Base-by-base conservation (phyloP, 2,113 vertebrate genomes). In the Alexandromys fortis region DNA sequence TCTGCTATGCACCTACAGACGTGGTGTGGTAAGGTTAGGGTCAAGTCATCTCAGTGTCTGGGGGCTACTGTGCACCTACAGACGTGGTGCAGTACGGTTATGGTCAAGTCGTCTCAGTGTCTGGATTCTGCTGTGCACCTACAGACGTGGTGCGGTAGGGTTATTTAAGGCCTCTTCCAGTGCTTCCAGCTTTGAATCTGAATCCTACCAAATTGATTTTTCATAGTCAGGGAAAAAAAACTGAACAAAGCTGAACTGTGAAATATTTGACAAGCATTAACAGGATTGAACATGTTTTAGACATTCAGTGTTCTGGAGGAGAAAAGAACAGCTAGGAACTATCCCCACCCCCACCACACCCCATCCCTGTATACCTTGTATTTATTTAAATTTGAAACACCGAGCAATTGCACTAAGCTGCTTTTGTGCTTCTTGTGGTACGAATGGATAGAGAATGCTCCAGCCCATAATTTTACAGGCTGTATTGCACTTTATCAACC, bases 251-350 rank as follows among this genome's bases (percentile, higher is more conserved):
- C 89, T 91, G 85, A 87, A 96, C 93, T 98, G 97, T 96, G 96
- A 98, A 97, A 96, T 95, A 97, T 97, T 97, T 97, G 97, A 97
- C 97, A 96, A 96, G 96, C 92, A 97, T 97, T 96, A 97, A 96
- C 89, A 95, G 70, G 86, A 97, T 95, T 97, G 97, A 97, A 89
- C 58, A 63, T 93, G 94, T 96, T 97, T 97, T 95, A 97, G 96
- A 96, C 78, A 7, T 94, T 94, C 55, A 17, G 65, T 96, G 63
- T 94, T 97, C 95, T 89, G 94, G 49, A 96, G 93, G 92, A 96
- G 89, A 97, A 96, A 96, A 96, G 97, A 97, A 97, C 88, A 95
- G 92, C 95, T 94, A 92, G 90, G 92, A 97, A 88, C 42, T 72
- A 38, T 79, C 68, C 96, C 94, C 65, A 61, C 89, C 86, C 49